Evolutionary conservation across 2,888 invertebrate species (phyloP).

Genomic region (Drosophila kanekoi): DNA sequence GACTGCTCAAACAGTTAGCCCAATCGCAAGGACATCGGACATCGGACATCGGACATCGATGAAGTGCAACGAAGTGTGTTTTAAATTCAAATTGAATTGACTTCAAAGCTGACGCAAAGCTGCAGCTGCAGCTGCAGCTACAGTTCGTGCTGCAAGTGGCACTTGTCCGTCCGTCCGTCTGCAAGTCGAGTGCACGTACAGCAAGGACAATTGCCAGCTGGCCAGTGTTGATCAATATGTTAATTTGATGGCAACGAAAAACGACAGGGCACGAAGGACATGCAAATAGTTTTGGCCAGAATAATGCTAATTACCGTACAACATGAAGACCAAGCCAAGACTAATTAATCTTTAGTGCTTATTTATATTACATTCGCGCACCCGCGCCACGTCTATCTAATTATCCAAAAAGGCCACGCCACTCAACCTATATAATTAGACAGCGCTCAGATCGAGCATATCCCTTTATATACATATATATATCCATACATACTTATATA

Average conservation of each 20-base stretch:
- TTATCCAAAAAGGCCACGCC: constrained; percentile 67
- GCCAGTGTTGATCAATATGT: constrained; percentile 50
- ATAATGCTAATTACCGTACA: constrained; percentile 52
- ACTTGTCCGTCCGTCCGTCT: constrained; percentile 11
- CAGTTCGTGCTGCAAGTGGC: constrained; percentile 30
- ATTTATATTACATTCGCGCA: constrained; percentile 69
- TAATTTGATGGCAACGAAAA: constrained; percentile 42
- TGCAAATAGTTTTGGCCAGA: constrained; percentile 25
- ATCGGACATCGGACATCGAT: constrained; percentile 3
- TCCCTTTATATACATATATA: constrained; percentile 19
- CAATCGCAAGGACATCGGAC: constrained; percentile 6
- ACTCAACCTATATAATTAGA: constrained; percentile 9
- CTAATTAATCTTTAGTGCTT: constrained; percentile 75
- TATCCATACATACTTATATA: constrained; percentile 4
- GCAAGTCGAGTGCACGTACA: neutral
- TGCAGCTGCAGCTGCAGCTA: constrained; percentile 15
- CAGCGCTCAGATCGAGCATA: constrained; percentile 23
- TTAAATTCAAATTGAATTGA: constrained; percentile 62
- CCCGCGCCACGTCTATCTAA: constrained; percentile 51
- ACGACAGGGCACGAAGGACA: constrained; percentile 22
- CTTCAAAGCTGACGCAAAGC: constrained; percentile 18
- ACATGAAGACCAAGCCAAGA: constrained; percentile 52
- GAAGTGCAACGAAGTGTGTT: constrained; percentile 51
- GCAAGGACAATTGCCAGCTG: constrained; percentile 9
- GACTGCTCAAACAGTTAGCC: constrained; percentile 28